Evolutionary conservation across 2,113 vertebrate genomes (phyloP), one percentile per base, ranked within the genome.

Genomic region (Leucosticte australis): DNA sequence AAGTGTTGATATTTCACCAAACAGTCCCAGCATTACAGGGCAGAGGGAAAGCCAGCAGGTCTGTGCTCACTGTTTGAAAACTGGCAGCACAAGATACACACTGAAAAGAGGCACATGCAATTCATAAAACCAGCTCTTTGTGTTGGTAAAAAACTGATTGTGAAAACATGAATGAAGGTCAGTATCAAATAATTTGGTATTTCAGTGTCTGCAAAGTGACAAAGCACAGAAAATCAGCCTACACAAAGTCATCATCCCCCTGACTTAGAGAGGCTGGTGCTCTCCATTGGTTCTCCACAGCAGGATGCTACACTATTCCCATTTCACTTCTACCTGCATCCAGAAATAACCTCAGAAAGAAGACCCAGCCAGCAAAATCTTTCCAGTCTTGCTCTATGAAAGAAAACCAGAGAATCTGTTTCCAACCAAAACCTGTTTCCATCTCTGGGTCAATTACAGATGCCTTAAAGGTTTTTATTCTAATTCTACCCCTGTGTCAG

Each of bases 101-200:
- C 3, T 71, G 42, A 42, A 62, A 46, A 79, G 26, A 57, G 2
- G 7, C 11, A 23, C 0, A 0, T 7, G 13, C 10, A 22, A 39
- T 74, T 70, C 30, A 57, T 28, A 23, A 41, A 63, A 67, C 6
- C 11, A 47, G 3, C 5, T 47, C 15, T 33, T 46, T 28, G 4
- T 37, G 6, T n/a, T 57, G 8, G 26, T 57, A 82, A 77, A 91
- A 77, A 81, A 22, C 7, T 28, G 13, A 16, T 30, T 15, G 27
- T 19, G 20, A 77, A 52, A 69, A 87, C 46, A 53, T 1, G 5
- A 55, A 52, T 13, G 24, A 49, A 57, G n/a, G 37, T 44, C 41
- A 30, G 2, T 15, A n/a, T 28, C n/a, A 64, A 56, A 30, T 19
- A 71, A 35, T 74, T 21, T 57, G 28, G 31, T 39, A 57, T 81